These are phyloP conservation scores for Dissostichus mawsoni DNA, from an alignment of 2,113 vertebrate species.

Conservation along the genomic window DNA sequence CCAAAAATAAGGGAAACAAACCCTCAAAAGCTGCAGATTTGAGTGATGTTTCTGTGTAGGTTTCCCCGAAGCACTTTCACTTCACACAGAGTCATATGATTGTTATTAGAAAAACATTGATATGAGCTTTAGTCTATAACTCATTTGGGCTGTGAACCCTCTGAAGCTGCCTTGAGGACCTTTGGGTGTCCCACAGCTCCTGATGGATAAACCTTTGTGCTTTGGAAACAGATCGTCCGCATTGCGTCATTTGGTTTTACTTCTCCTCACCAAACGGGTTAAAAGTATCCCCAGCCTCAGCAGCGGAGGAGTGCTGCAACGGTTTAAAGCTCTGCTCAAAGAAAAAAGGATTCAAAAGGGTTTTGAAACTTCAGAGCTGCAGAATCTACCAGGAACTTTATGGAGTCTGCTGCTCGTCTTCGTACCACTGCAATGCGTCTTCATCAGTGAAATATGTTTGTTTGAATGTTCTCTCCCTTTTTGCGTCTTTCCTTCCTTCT, in stretches of 20 bases:
- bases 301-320: slow-evolving; percentile 7
- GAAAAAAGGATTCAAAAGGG: slow-evolving; percentile 1
- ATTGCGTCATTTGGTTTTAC: slow-evolving; percentile 27
- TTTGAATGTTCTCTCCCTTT: background rate
- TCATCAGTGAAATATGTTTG: slow-evolving; percentile 8
- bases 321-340: slow-evolving; percentile 43
- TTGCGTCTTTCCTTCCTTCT: background rate
- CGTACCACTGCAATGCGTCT: slow-evolving; percentile 44
- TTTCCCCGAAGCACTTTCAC: no score
- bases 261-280: slow-evolving; percentile 18
- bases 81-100: background rate
- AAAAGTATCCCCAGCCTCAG: slow-evolving; percentile 29
- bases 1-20: no score
- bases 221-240: slow-evolving; percentile 3
- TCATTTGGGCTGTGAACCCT: background rate
- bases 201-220: background rate
- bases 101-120: background rate
- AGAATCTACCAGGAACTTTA: slow-evolving; percentile 18
- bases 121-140: background rate
- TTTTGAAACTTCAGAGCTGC: slow-evolving; percentile 28
- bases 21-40: no score
- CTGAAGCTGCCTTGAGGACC: background rate
- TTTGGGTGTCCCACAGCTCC: background rate
- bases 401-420: slow-evolving; percentile 7
- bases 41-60: no score